Evolutionary conservation across 2,888 invertebrate genomes (phyloP), one percentile per base, ranked within the genome.

Genomic region (Oxyscelio sp.): DNA sequence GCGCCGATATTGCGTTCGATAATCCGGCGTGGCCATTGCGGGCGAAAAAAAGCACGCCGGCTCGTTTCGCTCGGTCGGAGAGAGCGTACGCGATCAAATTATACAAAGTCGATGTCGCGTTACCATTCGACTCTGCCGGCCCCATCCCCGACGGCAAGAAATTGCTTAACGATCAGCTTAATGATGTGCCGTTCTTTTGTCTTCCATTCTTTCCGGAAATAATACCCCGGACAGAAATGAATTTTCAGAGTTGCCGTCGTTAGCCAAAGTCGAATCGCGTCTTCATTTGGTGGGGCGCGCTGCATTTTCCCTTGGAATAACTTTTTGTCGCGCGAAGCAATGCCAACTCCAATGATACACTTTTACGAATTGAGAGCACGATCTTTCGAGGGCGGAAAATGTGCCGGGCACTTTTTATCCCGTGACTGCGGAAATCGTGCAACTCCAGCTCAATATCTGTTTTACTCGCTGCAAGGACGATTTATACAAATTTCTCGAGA

Each of bases 91-190:
- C 61, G 73, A 85, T 85, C 80, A 68, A 73, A 80, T 81, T 85
- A 85, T 78, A 56, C 70, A 56, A 15, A 77, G 66, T 56, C 77
- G 78, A 77, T 63, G 81, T 58, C 21, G 73, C 71, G 22, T 77
- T 81, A 66, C 50, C 65, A 65, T 66, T 50, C 65, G 65, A 50
- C 81, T 74, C 74, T n/a, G n/a, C n/a, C n/a, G n/a, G n/a, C 34
- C 34, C 34, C 2, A 6, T 9, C 34, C 34, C 34, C 73, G 48
- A 31, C 50, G 56, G 78, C 80, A 83, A 85, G 78, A 86, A 86
- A 83, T 81, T 81, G 83, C 86, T 86, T 81, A 86, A 84, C 84
- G 86, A 86, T 86, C 81, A 68, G 75, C 82, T 84, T 86, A 86
- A 86, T 86, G 86, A 86, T 81, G 79, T 66, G 74, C 75, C 71